Evolutionary conservation across 2,888 invertebrate genomes (phyloP), one percentile per base, ranked within the genome.

Genomic region (Epiblema foenella): DNA sequence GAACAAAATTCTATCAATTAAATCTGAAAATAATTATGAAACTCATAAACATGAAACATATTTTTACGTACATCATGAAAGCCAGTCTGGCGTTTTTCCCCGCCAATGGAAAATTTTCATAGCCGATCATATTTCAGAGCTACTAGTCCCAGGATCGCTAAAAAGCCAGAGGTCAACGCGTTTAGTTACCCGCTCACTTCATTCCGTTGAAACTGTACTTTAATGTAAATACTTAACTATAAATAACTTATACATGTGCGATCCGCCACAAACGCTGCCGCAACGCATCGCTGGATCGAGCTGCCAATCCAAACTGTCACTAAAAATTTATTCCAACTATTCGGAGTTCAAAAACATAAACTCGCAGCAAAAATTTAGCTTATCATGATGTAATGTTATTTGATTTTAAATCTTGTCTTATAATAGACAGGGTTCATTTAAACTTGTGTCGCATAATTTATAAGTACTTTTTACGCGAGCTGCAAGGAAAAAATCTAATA

Each of bases 161-260:
- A 62, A 49, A 62, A 62, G 62, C 46, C 46, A 7, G 24, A 29
- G 60, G 37, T 54, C n/a, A 24, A 10, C 29, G 33, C 62, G 29
- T 62, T 62, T 62, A 49, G 60, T 49, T 62, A 62, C 46, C 62
- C 29, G 49, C 60, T 62, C 49, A 62, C 62, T 62, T 11, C 62
- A 49, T 29, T 62, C 17, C 29, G 46, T 11, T 62, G n/a, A 60
- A 59, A 42, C 42, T 60, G 62, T 29, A 62, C 49, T 62, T 62
- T 62, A 49, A 62, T 62, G 49, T 62, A 49, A 49, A 62, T 17
- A 33, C 33, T 49, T 24, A n/a, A n/a, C n/a, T n/a, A n/a, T n/a
- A n/a, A n/a, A 24, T 24, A 24, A 24, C 24, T 24, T n/a, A n/a
- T n/a, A n/a, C 46, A 49, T 29, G 17, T 62, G 49, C 46, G 49